A percentile compares a stretch with the other conserved stretches of the same genome.
Evolutionary conservation across 2,888 invertebrate genomes (phyloP).

Genomic region (Merodon equestris): DNA sequence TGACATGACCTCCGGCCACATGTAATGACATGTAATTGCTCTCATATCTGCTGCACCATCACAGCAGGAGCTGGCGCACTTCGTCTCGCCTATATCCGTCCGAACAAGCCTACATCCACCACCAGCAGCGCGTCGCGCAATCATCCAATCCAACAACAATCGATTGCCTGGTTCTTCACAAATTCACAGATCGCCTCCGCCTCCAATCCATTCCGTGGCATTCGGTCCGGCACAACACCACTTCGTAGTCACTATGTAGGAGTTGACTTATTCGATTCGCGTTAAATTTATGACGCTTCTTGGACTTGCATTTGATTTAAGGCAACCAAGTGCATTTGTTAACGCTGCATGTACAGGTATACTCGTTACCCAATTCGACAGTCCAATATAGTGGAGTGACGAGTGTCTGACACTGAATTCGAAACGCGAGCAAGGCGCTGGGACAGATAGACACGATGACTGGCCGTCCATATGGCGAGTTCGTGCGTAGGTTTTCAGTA

Average conservation of each 20-base stretch:
- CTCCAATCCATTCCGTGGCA: not conserved
- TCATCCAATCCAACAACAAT: constrained; percentile 27
- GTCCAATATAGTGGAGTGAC: constrained; percentile 65
- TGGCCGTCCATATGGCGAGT: constrained; percentile 55
- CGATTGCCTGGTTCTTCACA: constrained; percentile 41
- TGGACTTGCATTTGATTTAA: constrained; percentile 56
- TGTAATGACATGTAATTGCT: constrained; percentile 68
- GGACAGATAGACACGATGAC: constrained; percentile 34
- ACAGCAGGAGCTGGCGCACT: constrained; percentile 37
- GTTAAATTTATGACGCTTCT: constrained; percentile 66
- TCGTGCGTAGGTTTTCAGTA: constrained; percentile 53
- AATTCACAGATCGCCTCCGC: constrained; percentile 52
- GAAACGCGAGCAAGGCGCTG: constrained; percentile 17
- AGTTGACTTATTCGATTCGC: constrained; percentile 66
- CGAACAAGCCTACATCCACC: not conserved
- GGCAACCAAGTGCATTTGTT: constrained; percentile 49
- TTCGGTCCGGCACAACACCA: not conserved
- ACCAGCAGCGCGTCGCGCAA: constrained; percentile 8
- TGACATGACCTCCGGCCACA: constrained; percentile 67
- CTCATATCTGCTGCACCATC: constrained; percentile 53
- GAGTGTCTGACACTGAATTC: constrained; percentile 65
- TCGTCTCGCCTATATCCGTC: too few species aligned
- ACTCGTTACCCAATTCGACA: constrained; percentile 45
- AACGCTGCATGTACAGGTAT: constrained; percentile 23
- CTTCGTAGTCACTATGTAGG: constrained; percentile 37